phyloP scores from a whole-genome alignment of 2,888 invertebrate species.

The Lydus trimaculatus region DNA sequence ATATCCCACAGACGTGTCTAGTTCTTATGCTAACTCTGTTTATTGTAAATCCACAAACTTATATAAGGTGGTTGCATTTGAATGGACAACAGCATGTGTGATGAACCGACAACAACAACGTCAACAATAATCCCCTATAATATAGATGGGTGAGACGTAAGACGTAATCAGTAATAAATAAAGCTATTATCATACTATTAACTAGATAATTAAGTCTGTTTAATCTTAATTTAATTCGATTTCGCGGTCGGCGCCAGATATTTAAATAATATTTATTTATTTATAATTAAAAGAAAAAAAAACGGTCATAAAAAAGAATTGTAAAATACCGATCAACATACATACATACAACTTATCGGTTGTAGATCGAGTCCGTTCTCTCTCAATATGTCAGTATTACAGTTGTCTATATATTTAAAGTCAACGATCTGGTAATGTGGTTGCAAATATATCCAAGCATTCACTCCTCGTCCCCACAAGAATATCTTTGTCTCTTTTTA shows the following conservation, averaged over 20 bases:
- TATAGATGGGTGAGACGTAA: background rate
- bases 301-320: background rate
- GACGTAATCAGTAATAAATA: slow-evolving; percentile 42
- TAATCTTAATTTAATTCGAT: slow-evolving; percentile 51
- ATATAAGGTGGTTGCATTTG: too few species aligned
- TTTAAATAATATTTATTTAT: slow-evolving; percentile 34
- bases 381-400: slow-evolving; percentile 51
- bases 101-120: background rate
- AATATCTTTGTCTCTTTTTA: background rate
- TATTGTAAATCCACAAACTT: too few species aligned
- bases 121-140: background rate
- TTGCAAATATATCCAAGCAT: slow-evolving; percentile 39
- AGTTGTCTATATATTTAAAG: slow-evolving; percentile 40
- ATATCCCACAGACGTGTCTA: too few species aligned
- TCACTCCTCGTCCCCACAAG: slow-evolving; percentile 14
- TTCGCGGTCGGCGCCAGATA: slow-evolving; percentile 51
- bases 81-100: too few species aligned
- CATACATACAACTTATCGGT: background rate
- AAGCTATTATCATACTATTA: slow-evolving; percentile 49
- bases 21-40: too few species aligned
- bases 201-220: slow-evolving; percentile 48
- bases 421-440: slow-evolving; percentile 51
- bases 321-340: background rate
- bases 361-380: slow-evolving; percentile 28
- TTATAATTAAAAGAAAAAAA: background rate